Evolutionary conservation across 1,140 invertebrate species (phyloP), one percentile per base, ranked within the genome.

Genomic region (Zeugodacus cucurbitae): DNA sequence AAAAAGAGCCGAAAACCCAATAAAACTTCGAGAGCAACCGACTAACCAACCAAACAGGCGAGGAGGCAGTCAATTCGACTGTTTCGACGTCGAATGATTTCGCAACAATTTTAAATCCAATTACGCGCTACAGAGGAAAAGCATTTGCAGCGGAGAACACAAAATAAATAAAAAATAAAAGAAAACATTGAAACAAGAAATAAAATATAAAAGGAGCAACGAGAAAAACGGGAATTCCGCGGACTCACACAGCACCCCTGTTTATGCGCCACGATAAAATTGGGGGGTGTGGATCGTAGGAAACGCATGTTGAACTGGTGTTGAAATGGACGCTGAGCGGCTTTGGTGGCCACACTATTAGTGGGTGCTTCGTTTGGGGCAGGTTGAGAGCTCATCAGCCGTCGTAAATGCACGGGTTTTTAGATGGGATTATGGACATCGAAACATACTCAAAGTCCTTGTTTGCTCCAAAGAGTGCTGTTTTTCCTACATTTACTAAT

Each of bases 71-170:
- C 22, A 41, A 74, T 11, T 74, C 37, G 70, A 22, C 34, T 5
- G 22, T 48, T 82, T 14, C 74, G 44, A 82, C n/a, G 74, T 44
- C 87, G 62, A 87, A 87, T 62, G 87, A 67, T 87, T 87, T 87
- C 37, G 87, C 41, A 87, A 70, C 87, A 87, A 87, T 67, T 87
- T 87, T 87, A 87, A 87, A 87, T 87, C 87, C 87, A 87, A 87
- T 87, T 87, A 87, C n/a, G 87, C 29, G 85, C 26, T 34, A 87
- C 87, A 87, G 58, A 82, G 62, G 62, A 70, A 87, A 70, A 67
- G 58, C 87, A 87, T 87, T 87, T 34, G 7, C 58, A 78, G 17
- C 70, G 26, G 26, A 10, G 26, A 70, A 34, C 20, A 37, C 1
- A 87, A 67, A 74, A 44, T n/a, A 67, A 74, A 44, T 29, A n/a